Conservation (phyloP, 2,888 invertebrate species). For the Bibio marci region DNA sequence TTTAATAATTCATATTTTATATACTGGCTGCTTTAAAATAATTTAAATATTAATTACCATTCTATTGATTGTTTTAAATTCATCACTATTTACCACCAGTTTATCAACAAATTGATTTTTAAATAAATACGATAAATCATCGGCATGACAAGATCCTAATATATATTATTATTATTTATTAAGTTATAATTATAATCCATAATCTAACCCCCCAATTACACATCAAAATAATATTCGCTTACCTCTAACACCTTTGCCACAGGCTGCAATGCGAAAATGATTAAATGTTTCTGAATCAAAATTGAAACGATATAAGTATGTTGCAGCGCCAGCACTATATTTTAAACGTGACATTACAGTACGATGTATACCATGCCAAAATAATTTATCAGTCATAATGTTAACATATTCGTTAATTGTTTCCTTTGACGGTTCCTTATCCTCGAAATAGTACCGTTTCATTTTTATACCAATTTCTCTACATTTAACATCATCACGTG, state of each 20-base stretch:
- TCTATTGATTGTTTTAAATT: neutral
- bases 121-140: neutral
- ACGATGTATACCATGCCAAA: constrained; percentile 28
- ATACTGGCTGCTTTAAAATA: no score
- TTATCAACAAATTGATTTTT: neutral
- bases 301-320: constrained; percentile 26
- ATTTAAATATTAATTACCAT: no score
- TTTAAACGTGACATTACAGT: constrained; percentile 20
- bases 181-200: neutral
- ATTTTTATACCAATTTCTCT: constrained; percentile 25
- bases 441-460: constrained; percentile 28
- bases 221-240: no score
- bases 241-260: constrained; percentile 21
- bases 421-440: constrained; percentile 22
- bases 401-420: constrained; percentile 26
- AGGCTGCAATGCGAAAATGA: constrained; percentile 19
- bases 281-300: constrained; percentile 27
- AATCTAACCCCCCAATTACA: no score
- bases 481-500: constrained; percentile 15
- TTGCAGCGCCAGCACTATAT: constrained; percentile 19
- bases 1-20: no score
- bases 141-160: neutral
- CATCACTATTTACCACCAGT: neutral
- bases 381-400: constrained; percentile 26
- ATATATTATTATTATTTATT: no score